Percentiles rank a stretch among this genome's conserved stretches.
Evolutionary conservation across 30 jellyfish, hydroid and myxozoan species (phyloP).

Genomic region (Cassiopea andromeda): DNA sequence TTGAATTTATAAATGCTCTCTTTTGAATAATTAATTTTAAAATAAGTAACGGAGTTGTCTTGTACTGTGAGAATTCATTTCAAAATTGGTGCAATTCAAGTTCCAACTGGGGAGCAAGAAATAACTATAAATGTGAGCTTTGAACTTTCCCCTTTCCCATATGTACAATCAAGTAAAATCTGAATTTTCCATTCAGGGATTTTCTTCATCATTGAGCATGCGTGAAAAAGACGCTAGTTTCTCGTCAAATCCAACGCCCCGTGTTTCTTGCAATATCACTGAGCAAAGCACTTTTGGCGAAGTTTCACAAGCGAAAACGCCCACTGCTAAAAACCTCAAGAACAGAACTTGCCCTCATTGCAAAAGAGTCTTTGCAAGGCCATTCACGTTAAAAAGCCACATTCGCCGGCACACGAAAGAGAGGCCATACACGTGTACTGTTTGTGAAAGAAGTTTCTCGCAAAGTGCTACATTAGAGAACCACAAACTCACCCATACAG

Average conservation of each 20-base stretch:
- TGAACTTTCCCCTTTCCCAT: too few species aligned
- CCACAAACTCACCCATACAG: slow-evolving; percentile 83
- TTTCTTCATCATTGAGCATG: neutral
- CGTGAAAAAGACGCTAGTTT: neutral
- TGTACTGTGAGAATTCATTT: too few species aligned
- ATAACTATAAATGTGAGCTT: too few species aligned
- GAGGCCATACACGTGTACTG: slow-evolving; percentile 65
- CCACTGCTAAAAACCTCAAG: slow-evolving; percentile 31
- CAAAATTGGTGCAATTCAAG: too few species aligned
- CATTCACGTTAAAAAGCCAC: slow-evolving; percentile 78
- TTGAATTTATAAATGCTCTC: too few species aligned
- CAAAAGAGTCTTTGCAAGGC: slow-evolving; percentile 69
- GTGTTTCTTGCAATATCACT: neutral
- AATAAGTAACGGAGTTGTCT: too few species aligned
- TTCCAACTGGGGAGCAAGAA: too few species aligned
- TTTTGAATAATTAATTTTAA: too few species aligned
- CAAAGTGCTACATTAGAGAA: slow-evolving; percentile 81
- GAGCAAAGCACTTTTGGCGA: neutral
- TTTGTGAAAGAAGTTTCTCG: slow-evolving; percentile 70
- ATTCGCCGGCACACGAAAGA: slow-evolving; percentile 80
- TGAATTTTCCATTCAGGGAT: neutral
- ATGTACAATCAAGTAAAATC: too few species aligned
- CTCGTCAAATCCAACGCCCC: neutral
- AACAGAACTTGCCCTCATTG: slow-evolving; percentile 75
- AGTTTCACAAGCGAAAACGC: neutral